These are phyloP conservation scores for Micropoecilia bifurca DNA, from an alignment of 2,797 vertebrate species.

Conservation along the genomic window DNA sequence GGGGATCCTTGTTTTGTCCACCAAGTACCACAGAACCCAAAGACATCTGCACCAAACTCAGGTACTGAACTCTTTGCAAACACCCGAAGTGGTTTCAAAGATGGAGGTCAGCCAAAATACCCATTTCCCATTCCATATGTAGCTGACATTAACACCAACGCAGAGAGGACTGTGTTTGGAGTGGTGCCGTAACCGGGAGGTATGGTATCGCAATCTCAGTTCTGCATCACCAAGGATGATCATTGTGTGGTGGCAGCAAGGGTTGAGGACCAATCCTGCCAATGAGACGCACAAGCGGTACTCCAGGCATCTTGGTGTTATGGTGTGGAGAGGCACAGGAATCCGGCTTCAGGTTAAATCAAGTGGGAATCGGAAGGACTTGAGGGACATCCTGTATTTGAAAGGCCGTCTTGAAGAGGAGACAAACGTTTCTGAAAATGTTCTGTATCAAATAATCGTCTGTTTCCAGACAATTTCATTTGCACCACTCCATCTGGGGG, in stretches of 20 bases:
- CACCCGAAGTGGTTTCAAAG: not conserved
- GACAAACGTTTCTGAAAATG: not conserved
- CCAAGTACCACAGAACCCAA: not conserved
- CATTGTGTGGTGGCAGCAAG: not conserved
- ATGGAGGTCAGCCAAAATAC: not conserved
- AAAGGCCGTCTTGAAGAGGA: not conserved
- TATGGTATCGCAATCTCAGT: not conserved
- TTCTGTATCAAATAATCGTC: not conserved
- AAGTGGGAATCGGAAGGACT: not conserved
- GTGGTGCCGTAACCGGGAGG: not conserved
- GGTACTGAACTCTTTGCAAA: not conserved
- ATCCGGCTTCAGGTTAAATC: not conserved
- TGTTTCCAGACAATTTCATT: not conserved
- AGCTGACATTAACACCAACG: not conserved
- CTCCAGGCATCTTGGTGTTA: not conserved
- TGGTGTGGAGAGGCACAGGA: not conserved
- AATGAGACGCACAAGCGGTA: not conserved
- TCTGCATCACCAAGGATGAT: not conserved
- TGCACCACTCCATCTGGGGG: not conserved
- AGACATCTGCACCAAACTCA: not conserved
- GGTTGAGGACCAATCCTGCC: not conserved
- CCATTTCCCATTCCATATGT: not conserved
- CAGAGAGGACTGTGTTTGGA: not conserved
- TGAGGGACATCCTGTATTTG: not conserved
- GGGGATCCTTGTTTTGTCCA: not conserved